phyloP scores from a whole-genome alignment of 1,140 invertebrate species.

The Chlorops oryzae region DNA sequence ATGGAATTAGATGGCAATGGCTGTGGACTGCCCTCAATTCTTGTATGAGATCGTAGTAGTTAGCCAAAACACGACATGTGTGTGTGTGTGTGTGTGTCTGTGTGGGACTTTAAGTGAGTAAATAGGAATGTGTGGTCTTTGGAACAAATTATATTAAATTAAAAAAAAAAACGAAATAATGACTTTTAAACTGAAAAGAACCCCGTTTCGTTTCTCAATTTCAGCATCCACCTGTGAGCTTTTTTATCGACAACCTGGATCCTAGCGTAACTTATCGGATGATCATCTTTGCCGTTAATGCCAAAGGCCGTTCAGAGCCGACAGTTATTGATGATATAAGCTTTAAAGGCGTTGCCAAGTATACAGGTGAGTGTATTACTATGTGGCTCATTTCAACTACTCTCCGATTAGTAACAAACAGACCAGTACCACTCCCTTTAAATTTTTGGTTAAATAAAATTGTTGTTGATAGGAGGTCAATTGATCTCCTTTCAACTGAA shows the following conservation, averaged over 20 bases:
- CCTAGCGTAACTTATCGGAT: conserved; percentile 70
- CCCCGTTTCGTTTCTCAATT: conserved; percentile 3
- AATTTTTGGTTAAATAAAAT: conserved; percentile 15
- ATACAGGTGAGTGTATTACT: conserved; percentile 55
- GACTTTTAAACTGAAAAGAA: not conserved
- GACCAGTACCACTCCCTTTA: not conserved
- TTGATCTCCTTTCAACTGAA: not conserved
- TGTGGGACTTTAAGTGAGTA: no score
- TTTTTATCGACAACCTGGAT: conserved; percentile 70
- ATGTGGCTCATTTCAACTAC: no score
- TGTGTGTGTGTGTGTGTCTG: no score
- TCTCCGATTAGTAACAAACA: no score
- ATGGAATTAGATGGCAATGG: no score
- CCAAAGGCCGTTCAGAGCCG: conserved; percentile 76
- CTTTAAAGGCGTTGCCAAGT: conserved; percentile 70
- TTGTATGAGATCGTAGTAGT: no score
- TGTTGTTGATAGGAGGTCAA: conserved; percentile 14
- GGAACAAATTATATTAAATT: no score
- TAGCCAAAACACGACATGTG: no score
- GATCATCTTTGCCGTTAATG: conserved; percentile 74
- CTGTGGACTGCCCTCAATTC: no score
- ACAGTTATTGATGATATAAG: conserved; percentile 74
- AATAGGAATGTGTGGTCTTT: no score
- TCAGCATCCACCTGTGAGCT: conserved; percentile 56
- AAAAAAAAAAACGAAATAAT: no score